These are phyloP conservation scores for Dipodomys ordii DNA, from an alignment of 2,113 vertebrate genomes.

Conservation along the genomic window DNA sequence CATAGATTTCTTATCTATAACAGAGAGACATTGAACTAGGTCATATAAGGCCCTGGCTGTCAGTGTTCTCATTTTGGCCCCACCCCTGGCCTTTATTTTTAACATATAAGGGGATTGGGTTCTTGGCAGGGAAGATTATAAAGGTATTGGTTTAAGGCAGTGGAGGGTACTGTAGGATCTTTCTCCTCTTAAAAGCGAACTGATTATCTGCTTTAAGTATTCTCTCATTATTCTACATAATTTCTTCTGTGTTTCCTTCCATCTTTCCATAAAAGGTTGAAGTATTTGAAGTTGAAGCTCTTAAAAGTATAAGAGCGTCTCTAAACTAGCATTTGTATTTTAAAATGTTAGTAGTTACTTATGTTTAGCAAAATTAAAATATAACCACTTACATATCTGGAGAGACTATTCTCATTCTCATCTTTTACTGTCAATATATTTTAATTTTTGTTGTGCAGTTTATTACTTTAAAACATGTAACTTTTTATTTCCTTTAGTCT, in stretches of 20 bases:
- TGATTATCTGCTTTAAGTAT: background rate
- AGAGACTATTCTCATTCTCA: conserved; percentile 46
- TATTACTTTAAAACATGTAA: conserved; percentile 36
- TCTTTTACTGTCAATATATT: conserved; percentile 22
- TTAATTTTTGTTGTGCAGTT: conserved; percentile 41
- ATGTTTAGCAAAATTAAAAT: conserved; percentile 46
- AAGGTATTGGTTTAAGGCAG: background rate
- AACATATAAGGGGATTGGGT: background rate
- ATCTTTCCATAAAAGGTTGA: conserved; percentile 86
- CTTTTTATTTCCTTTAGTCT: conserved; percentile 39
- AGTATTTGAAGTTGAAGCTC: conserved; percentile 84
- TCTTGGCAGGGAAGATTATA: background rate
- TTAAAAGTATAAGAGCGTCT: conserved; percentile 83
- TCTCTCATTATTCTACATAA: background rate
- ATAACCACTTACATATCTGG: background rate
- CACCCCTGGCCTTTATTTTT: background rate
- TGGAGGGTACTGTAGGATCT: background rate
- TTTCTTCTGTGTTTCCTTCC: conserved; percentile 71
- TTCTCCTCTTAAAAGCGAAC: background rate
- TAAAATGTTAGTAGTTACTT: conserved; percentile 30
- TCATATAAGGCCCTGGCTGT: background rate
- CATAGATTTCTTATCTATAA: background rate
- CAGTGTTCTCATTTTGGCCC: no score
- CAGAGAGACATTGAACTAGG: background rate
- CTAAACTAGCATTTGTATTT: conserved; percentile 39